Evolutionary conservation across 2,888 invertebrate species (phyloP), one percentile per base, ranked within the genome.

Genomic region (Tinea pellionella): DNA sequence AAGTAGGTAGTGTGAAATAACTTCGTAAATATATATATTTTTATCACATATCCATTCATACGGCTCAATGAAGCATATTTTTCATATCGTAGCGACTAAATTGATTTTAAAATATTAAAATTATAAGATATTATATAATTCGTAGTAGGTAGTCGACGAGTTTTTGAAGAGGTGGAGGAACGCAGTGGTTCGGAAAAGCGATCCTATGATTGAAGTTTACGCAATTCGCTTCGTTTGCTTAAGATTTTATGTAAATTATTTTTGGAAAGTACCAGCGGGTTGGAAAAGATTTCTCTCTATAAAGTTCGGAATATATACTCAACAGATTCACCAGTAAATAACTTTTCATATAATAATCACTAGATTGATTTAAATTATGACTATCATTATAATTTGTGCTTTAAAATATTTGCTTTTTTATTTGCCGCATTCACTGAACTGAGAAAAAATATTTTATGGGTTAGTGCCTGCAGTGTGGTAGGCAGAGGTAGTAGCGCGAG

Each of bases 131-230:
- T 58, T 37, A 9, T 37, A 41, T 61, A 64, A 64, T 63, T 64
- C 62, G 61, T 47, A 61, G 55, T 59, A 59, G 57, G 61, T 55
- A 64, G 63, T 61, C 64, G 37, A 59, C 61, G 59, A 63, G 63
- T 63, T 64, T 11, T 4, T 51, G 18, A 29, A 24, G 13, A 53
- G 53, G 12, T 53, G 24, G 24, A 9, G 41, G 12, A 59, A 37
- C 13, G 41, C 42, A 42, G 37, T 18, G 59, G 42, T 30, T 37
- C 42, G 70, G 66, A 67, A 68, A 67, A 63, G 66, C 67, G 68
- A 71, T 69, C 70, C 67, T 65, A 67, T 75, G 74, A 77, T 78
- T 78, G 73, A 78, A 78, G 76, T 79, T 78, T 77, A 74, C 77
- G 70, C 75, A 75, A 79, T 75, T 77, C 70, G 65, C 67, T 71